These are phyloP conservation scores for Odocoileus hemionus DNA, from an alignment of 2,113 vertebrate species.

Conservation along the genomic window DNA sequence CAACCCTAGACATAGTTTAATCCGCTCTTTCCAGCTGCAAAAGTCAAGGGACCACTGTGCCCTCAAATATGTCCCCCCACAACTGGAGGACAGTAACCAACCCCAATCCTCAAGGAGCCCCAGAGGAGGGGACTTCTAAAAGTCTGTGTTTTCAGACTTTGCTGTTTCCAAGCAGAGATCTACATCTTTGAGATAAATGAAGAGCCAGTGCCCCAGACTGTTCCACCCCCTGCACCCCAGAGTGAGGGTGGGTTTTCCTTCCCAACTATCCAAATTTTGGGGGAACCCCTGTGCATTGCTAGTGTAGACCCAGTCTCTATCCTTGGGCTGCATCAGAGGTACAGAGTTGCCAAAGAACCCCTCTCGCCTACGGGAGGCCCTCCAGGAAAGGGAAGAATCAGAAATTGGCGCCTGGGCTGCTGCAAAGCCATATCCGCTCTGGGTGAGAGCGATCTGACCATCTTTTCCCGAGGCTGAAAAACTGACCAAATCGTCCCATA, in stretches of 20 bases:
- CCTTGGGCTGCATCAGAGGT: background rate
- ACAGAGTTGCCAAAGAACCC: background rate
- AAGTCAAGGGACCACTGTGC: background rate
- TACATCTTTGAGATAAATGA: background rate
- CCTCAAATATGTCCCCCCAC: background rate
- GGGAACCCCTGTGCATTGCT: background rate
- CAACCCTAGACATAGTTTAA: rapidly evolving
- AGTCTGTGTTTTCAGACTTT: background rate
- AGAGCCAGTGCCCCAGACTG: background rate
- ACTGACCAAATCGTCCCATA: background rate
- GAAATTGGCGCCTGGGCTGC: background rate
- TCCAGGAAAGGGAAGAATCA: background rate
- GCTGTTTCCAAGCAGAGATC: background rate
- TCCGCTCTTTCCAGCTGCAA: too few relatives aligned
- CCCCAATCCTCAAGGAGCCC: background rate
- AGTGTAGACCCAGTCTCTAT: rapidly evolving
- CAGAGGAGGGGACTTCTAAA: background rate
- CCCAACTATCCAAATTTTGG: background rate
- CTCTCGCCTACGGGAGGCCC: background rate
- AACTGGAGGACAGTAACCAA: background rate
- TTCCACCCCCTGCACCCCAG: background rate
- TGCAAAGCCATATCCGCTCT: background rate
- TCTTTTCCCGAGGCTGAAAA: background rate
- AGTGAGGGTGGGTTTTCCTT: background rate
- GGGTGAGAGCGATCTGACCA: background rate